A percentile compares a stretch with the other conserved stretches of the same genome.
Conservation (phyloP, 2,113 vertebrate genomes). For the Trochalopteron elliotii region DNA sequence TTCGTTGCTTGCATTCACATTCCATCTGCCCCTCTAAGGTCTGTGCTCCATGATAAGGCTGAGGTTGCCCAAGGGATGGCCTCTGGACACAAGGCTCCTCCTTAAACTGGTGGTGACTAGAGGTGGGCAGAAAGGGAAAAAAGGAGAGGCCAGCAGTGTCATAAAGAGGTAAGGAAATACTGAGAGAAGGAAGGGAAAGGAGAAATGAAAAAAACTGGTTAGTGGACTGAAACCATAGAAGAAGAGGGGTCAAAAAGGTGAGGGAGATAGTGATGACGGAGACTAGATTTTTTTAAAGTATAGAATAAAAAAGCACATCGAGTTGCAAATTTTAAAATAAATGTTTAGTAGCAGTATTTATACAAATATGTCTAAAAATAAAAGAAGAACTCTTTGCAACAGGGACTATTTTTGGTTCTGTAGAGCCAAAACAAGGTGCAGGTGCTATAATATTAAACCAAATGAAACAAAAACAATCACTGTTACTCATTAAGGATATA, state of each 20-base stretch:
- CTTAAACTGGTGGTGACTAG: background rate
- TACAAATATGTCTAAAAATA: background rate
- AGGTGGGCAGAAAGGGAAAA: background rate
- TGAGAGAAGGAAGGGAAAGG: background rate
- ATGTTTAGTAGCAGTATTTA: background rate
- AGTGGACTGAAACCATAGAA: background rate
- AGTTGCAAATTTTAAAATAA: background rate
- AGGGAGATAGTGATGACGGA: background rate
- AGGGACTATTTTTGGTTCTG: background rate
- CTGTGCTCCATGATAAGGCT: background rate
- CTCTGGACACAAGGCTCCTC: background rate
- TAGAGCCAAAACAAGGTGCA: background rate
- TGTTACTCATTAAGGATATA: background rate
- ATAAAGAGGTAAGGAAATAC: background rate
- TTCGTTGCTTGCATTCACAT: background rate
- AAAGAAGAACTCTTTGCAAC: background rate
- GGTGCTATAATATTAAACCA: background rate
- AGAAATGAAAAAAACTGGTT: background rate
- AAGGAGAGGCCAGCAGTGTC: fast-evolving
- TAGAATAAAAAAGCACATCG: background rate
- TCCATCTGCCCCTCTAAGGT: background rate
- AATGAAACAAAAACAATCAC: background rate
- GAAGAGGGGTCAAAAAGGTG: background rate
- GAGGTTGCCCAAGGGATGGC: background rate
- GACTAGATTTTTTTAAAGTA: background rate